Conservation (phyloP, 1,140 invertebrate genomes). For the Cataglyphis hispanica region DNA sequence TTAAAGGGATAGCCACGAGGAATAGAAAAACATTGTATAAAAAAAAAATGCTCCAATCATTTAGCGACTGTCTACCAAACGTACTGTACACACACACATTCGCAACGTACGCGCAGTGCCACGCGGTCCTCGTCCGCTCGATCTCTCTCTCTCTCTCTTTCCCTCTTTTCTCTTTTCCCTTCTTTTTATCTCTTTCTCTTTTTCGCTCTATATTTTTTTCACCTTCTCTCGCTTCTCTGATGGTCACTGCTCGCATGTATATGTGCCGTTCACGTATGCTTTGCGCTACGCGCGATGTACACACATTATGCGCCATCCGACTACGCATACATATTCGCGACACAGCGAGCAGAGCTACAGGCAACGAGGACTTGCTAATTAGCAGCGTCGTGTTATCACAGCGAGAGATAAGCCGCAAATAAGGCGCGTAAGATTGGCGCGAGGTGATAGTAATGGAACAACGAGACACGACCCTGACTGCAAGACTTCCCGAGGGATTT, state of each 20-base stretch:
- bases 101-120: neutral
- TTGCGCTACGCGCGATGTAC: neutral
- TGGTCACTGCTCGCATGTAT: neutral
- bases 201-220: constrained; percentile 1
- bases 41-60: neutral
- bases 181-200: neutral
- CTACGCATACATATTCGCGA: neutral
- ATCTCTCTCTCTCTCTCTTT: neutral
- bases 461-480: constrained; percentile 64
- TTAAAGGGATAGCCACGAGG: neutral
- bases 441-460: neutral
- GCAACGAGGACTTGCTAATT: constrained; percentile 53
- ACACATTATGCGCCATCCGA: neutral
- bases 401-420: constrained; percentile 2
- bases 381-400: neutral
- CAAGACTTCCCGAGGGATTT: constrained; percentile 69
- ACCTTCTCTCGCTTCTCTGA: constrained; percentile 13
- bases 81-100: neutral
- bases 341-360: neutral
- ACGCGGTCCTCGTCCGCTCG: neutral
- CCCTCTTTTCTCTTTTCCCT: neutral
- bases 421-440: constrained; percentile 1
- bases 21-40: neutral
- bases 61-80: neutral
- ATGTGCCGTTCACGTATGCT: constrained; percentile 39